Conservation (phyloP, 2,113 vertebrate species). For the Balaenoptera acutorostrata region DNA sequence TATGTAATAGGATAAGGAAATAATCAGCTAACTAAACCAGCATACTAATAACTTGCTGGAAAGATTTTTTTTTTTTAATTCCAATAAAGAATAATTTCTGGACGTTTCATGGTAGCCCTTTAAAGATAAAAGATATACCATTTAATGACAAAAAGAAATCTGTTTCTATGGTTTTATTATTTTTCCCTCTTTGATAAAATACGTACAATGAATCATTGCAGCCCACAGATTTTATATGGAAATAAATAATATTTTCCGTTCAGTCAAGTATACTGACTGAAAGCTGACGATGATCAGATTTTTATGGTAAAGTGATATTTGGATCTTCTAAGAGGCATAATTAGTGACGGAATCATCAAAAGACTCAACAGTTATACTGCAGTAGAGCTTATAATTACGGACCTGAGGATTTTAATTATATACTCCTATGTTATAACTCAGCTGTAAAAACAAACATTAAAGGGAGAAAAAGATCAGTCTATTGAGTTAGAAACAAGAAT, state of each 20-base stretch:
- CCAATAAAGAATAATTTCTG: neutral
- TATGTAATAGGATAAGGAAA: neutral
- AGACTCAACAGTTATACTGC: constrained; percentile 67
- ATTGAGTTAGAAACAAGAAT: constrained; percentile 42
- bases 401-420: constrained; percentile 79
- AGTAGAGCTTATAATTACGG: constrained; percentile 74
- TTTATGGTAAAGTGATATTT: constrained; percentile 58
- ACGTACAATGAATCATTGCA: neutral
- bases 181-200: constrained; percentile 37
- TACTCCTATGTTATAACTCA: constrained; percentile 67
- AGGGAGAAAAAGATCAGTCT: constrained; percentile 42
- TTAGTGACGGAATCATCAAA: constrained; percentile 63
- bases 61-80: neutral
- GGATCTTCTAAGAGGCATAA: constrained; percentile 63
- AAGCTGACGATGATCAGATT: constrained; percentile 22
- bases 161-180: neutral
- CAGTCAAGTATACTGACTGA: neutral
- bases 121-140: neutral
- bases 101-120: neutral
- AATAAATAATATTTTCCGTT: neutral
- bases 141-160: neutral
- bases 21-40: neutral
- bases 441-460: constrained; percentile 73
- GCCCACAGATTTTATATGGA: neutral
- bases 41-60: neutral